phyloP scores from a whole-genome alignment of 1,140 invertebrate species.

The Megalopta genalis region DNA sequence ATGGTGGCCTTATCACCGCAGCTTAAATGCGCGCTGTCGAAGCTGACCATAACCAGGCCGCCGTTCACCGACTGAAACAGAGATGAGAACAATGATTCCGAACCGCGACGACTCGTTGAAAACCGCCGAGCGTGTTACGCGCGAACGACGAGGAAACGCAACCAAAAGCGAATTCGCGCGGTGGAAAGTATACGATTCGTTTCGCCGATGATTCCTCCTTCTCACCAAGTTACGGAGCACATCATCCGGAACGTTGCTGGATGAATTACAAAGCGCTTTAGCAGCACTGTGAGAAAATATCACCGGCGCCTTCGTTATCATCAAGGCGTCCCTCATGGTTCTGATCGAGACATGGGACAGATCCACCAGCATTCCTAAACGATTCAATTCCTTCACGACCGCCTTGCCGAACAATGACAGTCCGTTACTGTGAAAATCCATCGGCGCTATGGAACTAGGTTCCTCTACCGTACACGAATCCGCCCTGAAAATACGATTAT shows the following conservation, averaged over 20 bases:
- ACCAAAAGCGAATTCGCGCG: neutral
- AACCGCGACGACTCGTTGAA: too few relatives aligned
- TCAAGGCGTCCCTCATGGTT: slow-evolving; percentile 92
- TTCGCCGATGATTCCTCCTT: neutral
- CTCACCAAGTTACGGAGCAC: slow-evolving; percentile 88
- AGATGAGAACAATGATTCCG: slow-evolving; percentile 3
- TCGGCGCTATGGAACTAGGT: slow-evolving; percentile 77
- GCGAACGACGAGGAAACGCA: neutral
- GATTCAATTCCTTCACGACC: slow-evolving; percentile 92
- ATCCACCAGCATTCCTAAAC: slow-evolving; percentile 96
- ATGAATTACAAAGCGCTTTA: slow-evolving; percentile 91
- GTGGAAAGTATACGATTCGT: neutral
- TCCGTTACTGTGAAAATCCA: slow-evolving; percentile 83
- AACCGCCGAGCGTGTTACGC: neutral
- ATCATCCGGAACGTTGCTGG: slow-evolving; percentile 93
- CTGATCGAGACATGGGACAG: slow-evolving; percentile 93
- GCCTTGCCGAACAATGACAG: slow-evolving; percentile 86
- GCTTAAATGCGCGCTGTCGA: slow-evolving; percentile 84
- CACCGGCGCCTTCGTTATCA: slow-evolving; percentile 91
- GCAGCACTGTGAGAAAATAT: slow-evolving; percentile 96
- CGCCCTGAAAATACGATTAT: slow-evolving; percentile 74
- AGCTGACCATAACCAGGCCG: slow-evolving; percentile 95
- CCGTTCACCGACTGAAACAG: slow-evolving; percentile 84
- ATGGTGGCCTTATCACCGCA: slow-evolving; percentile 81
- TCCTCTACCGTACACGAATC: slow-evolving; percentile 80